A percentile compares a stretch with the other conserved stretches of the same genome.
These are phyloP conservation scores for Bucco capensis DNA, from an alignment of 2,113 vertebrate species.

Conservation along the genomic window DNA sequence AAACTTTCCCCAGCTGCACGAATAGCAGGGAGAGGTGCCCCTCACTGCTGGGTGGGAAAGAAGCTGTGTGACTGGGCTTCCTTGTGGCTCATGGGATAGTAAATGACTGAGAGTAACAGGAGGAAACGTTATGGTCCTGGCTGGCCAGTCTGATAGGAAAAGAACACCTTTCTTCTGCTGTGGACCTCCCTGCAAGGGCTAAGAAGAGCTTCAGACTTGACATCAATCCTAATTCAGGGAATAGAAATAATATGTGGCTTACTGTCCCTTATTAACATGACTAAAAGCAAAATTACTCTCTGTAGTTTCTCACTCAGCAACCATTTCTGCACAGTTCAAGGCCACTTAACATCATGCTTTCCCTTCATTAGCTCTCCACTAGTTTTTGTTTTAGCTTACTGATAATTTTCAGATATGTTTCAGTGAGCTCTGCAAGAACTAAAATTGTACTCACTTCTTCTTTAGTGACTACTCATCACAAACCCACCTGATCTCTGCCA, in stretches of 20 bases:
- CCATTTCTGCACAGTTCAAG: not conserved
- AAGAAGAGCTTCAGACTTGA: not conserved
- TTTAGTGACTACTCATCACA: not conserved
- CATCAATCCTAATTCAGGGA: not conserved
- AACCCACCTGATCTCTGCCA: not conserved
- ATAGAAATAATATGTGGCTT: not conserved
- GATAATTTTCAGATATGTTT: not conserved
- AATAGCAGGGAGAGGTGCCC: not conserved
- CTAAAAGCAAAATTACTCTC: not conserved
- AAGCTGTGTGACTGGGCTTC: not conserved
- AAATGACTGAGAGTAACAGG: not conserved
- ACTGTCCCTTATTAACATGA: not conserved
- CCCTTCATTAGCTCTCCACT: not conserved
- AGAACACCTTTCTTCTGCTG: not conserved
- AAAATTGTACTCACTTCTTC: not conserved
- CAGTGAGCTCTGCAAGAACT: not conserved
- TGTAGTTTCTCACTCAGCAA: not conserved
- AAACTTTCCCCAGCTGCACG: not conserved
- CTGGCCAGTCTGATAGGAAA: not conserved
- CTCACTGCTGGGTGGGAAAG: not conserved
- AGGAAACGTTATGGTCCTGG: not conserved
- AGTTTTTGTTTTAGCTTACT: not conserved
- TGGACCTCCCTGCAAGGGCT: not conserved
- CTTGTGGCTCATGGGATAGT: accelerated
- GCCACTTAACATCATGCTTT: not conserved